Percentiles rank a stretch among this genome's conserved stretches.
phyloP scores from a whole-genome alignment of 2,888 invertebrate species.

The Ceramica pisi region DNA sequence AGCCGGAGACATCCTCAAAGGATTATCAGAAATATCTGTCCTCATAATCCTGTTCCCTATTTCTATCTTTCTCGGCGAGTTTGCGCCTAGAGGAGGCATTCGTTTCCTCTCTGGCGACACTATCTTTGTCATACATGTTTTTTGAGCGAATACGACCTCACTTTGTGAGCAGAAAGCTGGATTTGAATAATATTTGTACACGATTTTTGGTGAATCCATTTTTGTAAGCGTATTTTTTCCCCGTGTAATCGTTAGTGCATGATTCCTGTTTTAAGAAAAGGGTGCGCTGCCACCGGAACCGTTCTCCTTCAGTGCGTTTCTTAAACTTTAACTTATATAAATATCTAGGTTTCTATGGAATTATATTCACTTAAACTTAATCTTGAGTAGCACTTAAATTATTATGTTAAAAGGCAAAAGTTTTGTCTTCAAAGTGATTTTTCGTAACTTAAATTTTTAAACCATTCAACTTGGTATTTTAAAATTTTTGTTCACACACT shows the following conservation, averaged over 20 bases:
- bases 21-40: conserved; percentile 89
- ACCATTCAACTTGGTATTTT: conserved; percentile 19
- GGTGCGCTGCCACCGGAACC: conserved; percentile 79
- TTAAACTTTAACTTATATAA: conserved; percentile 35
- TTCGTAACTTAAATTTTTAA: conserved; percentile 2
- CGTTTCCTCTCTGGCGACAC: conserved; percentile 77
- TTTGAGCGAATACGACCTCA: conserved; percentile 90
- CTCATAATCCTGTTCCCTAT: conserved; percentile 83
- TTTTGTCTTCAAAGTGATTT: conserved; percentile 13
- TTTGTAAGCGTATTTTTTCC: conserved; percentile 77
- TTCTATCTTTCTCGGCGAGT: conserved; percentile 85
- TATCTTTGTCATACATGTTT: conserved; percentile 81
- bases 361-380: conserved; percentile 41
- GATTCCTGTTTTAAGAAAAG: conserved; percentile 69
- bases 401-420: background rate
- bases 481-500: conserved; percentile 29
- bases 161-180: conserved; percentile 95
- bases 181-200: conserved; percentile 93
- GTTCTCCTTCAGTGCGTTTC: conserved; percentile 54
- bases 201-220: conserved; percentile 89
- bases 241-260: conserved; percentile 74
- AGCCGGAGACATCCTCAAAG: conserved; percentile 81
- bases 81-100: conserved; percentile 87
- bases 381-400: conserved; percentile 8
- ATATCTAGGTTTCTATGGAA: conserved; percentile 26